phyloP scores from a whole-genome alignment of 2,113 vertebrate genomes.

The Danio rerio region DNA sequence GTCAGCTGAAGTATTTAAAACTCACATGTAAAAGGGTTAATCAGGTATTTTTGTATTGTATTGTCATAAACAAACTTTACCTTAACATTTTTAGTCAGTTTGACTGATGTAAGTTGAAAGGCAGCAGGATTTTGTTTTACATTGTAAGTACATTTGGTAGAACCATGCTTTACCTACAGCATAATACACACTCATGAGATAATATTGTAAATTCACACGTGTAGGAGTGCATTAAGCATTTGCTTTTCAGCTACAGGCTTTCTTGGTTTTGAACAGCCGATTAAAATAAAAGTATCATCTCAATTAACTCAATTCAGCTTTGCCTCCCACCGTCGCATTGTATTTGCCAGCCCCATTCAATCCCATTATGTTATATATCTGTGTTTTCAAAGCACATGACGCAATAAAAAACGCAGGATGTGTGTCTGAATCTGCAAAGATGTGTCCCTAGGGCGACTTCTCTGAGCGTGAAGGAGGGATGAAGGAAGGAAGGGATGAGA shows the following conservation, averaged over 20 bases:
- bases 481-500: constrained; percentile 47
- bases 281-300: constrained; percentile 27
- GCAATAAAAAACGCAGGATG: constrained; percentile 55
- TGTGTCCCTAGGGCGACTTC: constrained; percentile 66
- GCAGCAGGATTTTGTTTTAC: no score
- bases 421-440: constrained; percentile 72
- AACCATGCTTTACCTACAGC: no score
- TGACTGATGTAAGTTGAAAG: no score
- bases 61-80: no score
- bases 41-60: no score
- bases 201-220: neutral
- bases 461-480: constrained; percentile 70
- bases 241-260: neutral
- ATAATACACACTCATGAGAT: no score
- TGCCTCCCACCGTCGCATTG: constrained; percentile 46
- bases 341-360: constrained; percentile 46
- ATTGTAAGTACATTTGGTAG: no score
- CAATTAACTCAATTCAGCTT: constrained; percentile 30
- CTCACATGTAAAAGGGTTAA: no score
- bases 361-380: constrained; percentile 51
- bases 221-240: neutral
- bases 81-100: no score
- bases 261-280: neutral
- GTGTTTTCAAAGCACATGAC: constrained; percentile 52
- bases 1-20: no score